Evolutionary conservation across 2,797 vertebrate genomes (phyloP).

Genomic region (Dendrocincla fuliginosa): DNA sequence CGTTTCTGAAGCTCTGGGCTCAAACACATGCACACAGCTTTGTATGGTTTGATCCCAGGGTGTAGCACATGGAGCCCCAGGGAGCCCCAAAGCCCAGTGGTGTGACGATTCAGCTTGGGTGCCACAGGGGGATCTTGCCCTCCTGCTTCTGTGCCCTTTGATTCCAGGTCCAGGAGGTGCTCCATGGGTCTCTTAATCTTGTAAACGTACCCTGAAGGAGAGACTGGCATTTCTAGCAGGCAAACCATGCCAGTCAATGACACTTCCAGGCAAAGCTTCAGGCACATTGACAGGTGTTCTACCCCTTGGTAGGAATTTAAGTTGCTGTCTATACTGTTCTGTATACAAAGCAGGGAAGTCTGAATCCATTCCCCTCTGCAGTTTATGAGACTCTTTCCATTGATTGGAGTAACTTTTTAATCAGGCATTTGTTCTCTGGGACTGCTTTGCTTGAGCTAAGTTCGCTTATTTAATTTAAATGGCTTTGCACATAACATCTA

Average conservation of each 20-base stretch:
- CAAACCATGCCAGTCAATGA: too few relatives aligned
- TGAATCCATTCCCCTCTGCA: background rate
- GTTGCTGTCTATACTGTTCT: background rate
- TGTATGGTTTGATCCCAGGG: background rate
- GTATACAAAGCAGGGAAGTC: background rate
- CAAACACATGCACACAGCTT: background rate
- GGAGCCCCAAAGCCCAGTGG: background rate
- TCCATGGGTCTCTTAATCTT: background rate
- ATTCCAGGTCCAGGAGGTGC: too few relatives aligned
- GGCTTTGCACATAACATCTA: background rate
- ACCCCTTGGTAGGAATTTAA: background rate
- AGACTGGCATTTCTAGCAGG: background rate
- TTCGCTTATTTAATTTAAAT: background rate
- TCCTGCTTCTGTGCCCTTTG: fast-evolving
- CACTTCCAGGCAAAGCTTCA: background rate
- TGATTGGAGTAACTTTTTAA: background rate
- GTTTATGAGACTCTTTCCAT: background rate
- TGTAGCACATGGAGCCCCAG: background rate
- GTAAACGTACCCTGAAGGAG: background rate
- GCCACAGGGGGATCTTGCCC: background rate
- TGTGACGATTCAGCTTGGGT: too few relatives aligned
- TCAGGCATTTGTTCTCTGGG: background rate
- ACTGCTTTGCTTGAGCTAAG: background rate
- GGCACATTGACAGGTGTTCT: background rate
- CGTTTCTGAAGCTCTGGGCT: background rate